Evolutionary conservation across 1,140 invertebrate species (phyloP), one percentile per base, ranked within the genome.

Genomic region (Drosophila nebulosa): DNA sequence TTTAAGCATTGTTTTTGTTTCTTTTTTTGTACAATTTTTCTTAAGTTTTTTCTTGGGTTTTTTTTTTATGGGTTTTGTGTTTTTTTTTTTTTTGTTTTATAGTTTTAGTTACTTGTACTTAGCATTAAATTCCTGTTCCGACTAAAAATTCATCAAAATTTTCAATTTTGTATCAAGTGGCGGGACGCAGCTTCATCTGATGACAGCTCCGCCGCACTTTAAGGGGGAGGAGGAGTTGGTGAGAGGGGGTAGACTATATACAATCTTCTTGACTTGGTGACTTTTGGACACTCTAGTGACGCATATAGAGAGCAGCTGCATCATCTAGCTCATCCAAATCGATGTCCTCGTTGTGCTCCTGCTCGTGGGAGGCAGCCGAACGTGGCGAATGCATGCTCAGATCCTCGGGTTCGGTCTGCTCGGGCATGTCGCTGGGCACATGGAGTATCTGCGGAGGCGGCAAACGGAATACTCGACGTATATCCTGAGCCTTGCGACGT

Each of bases 381-480:
- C 84, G 81, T 4, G 90, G 88, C 35, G 90, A 90, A 46, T 88
- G 90, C 93, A 96, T 95, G 5, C 95, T 95, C 18, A 97, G 92
- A 89, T 98, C 97, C 90, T 98, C 97, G 0, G 97, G 97, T 90
- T 97, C 96, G 0, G 96, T 97, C 91, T 98, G 97, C 90, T 96
- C 96, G 3, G 95, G 78, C 46, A 92, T 81, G 3, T 92, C 88
- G 16, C 90, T 91, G 30, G 91, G 70, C 26, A 90, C 74, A 50
- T 78, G 84, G 52, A 81, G 68, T 14, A 88, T 81, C 52, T 92
- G 90, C 18, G 85, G 74, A 4, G 83, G 79, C 27, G 91, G 80
- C 26, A 90, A 66, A n/a, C 91, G 90, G 58, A 93, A 91, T 6
- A 93, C 92, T 21, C 92, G 74, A 12, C 93, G 83, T 5, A 93